Conservation (phyloP, 2,113 vertebrate species). For the Naja naja region DNA sequence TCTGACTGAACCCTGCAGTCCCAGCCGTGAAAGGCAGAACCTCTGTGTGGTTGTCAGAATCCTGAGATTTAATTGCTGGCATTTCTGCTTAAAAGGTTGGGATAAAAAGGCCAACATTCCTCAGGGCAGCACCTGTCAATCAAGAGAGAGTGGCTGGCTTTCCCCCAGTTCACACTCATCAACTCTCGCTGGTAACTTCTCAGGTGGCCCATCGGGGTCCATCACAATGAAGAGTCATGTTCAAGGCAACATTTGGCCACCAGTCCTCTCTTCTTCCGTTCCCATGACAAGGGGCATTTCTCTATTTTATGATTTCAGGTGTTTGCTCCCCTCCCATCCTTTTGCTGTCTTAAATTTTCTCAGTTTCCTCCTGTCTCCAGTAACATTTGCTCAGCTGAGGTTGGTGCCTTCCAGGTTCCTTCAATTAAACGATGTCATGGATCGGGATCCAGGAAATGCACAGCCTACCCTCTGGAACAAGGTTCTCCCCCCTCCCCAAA, state of each 20-base stretch:
- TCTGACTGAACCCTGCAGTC: not conserved
- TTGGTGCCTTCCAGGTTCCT: not conserved
- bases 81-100: not conserved
- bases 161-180: not conserved
- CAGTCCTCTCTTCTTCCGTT: not conserved
- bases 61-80: not conserved
- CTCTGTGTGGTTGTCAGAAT: not conserved
- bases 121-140: not conserved
- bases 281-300: too few relatives aligned
- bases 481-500: not conserved
- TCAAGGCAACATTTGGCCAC: not conserved
- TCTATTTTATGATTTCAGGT: not conserved
- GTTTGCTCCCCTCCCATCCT: not conserved
- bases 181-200: not conserved
- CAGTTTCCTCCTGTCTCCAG: too few relatives aligned
- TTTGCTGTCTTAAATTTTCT: not conserved
- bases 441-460: not conserved
- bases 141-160: not conserved
- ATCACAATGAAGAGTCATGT: not conserved
- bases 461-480: not conserved
- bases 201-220: not conserved
- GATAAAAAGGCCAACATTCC: not conserved
- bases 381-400: too few relatives aligned
- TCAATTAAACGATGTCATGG: not conserved
- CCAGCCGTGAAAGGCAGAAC: not conserved